Evolutionary conservation across 2,888 invertebrate genomes (phyloP).

Genomic region (Anorthoa munda): DNA sequence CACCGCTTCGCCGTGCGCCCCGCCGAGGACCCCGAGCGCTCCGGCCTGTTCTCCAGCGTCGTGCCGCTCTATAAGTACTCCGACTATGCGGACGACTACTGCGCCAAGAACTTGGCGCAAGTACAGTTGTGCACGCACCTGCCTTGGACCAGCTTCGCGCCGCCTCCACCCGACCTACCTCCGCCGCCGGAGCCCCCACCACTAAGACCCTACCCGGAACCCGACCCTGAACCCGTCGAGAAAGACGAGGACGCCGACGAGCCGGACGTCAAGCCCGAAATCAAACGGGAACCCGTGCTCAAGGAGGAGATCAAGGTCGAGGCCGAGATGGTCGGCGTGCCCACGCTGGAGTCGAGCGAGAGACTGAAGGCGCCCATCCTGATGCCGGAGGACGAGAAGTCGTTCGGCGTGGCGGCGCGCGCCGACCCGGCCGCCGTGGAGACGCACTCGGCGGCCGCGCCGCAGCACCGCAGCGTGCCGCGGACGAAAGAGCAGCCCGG

Average conservation of each 20-base stretch:
- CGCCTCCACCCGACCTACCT: slow-evolving; percentile 81
- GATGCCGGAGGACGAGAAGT: slow-evolving; percentile 75
- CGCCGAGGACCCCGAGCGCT: slow-evolving; percentile 73
- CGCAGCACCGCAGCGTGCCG: slow-evolving; percentile 85
- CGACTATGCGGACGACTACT: slow-evolving; percentile 88
- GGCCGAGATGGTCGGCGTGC: slow-evolving; percentile 57
- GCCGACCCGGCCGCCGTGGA: slow-evolving; percentile 56
- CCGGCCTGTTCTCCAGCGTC: slow-evolving; percentile 84
- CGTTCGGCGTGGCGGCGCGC: slow-evolving; percentile 59
- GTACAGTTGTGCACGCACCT: slow-evolving; percentile 81
- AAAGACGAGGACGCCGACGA: slow-evolving; percentile 50
- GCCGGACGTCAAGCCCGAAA: slow-evolving; percentile 44
- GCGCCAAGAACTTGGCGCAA: slow-evolving; percentile 83
- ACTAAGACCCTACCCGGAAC: slow-evolving; percentile 80
- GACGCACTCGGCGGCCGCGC: slow-evolving; percentile 56
- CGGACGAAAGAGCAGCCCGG: slow-evolving; percentile 80
- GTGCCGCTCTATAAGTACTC: slow-evolving; percentile 88
- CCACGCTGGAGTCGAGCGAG: slow-evolving; percentile 79
- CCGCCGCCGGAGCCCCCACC: slow-evolving; percentile 83
- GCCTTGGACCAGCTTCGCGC: slow-evolving; percentile 85
- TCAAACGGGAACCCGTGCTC: slow-evolving; percentile 40
- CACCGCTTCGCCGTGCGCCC: slow-evolving; percentile 85
- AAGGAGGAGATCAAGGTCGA: slow-evolving; percentile 64
- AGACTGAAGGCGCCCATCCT: slow-evolving; percentile 81
- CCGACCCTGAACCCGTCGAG: slow-evolving; percentile 76